Evolutionary conservation across 2,888 invertebrate genomes (phyloP).

Genomic region (Drosophila demipolita): DNA sequence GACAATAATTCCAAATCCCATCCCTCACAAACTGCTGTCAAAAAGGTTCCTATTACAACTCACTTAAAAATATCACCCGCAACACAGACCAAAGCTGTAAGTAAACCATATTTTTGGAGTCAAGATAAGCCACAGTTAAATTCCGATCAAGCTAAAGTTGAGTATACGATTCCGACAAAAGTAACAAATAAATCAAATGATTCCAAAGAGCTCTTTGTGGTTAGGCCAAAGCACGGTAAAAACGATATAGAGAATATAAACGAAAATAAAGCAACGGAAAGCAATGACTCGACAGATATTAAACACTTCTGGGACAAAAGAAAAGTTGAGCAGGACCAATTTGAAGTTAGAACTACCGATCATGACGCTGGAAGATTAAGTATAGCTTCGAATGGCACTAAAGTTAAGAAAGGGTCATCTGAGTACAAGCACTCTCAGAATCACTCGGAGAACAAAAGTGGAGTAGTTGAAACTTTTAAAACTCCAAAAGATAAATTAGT

Average conservation of each 20-base stretch:
- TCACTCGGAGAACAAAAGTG: not conserved
- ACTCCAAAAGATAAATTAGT: too few species aligned
- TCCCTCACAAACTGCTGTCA: not conserved
- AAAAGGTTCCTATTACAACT: not conserved
- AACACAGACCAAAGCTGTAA: not conserved
- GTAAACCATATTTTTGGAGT: not conserved
- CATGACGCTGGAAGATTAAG: not conserved
- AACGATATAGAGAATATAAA: not conserved
- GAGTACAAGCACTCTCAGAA: not conserved
- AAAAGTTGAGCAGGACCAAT: not conserved
- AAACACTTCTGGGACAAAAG: not conserved
- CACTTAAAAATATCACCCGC: not conserved
- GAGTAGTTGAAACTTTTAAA: not conserved
- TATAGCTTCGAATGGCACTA: not conserved
- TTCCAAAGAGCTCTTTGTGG: not conserved
- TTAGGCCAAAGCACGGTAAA: not conserved
- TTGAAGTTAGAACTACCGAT: not conserved
- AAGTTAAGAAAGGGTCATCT: not conserved
- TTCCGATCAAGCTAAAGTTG: not conserved
- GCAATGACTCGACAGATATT: not conserved
- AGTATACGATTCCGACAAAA: not conserved
- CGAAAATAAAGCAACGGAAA: not conserved
- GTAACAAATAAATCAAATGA: not conserved
- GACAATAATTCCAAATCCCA: not conserved
- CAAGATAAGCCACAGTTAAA: not conserved